A percentile compares a stretch with the other conserved stretches of the same genome.
These are phyloP conservation scores for Zhuqinia jingwanae DNA, from an alignment of 2,888 invertebrate genomes.

Conservation along the genomic window DNA sequence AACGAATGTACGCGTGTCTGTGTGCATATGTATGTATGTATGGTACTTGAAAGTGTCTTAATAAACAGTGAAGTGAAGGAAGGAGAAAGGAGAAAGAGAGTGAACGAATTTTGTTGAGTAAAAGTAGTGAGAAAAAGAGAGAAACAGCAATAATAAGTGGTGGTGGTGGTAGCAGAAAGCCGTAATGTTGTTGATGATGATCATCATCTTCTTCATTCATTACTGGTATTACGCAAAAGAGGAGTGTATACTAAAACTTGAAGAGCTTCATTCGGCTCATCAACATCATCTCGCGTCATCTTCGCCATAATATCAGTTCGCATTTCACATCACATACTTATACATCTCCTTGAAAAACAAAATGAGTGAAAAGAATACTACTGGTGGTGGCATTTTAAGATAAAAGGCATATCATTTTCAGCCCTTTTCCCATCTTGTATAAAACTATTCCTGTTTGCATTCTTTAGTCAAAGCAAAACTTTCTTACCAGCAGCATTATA, in stretches of 20 bases:
- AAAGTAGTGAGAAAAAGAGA: conserved; percentile 12
- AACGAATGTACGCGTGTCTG: too few species aligned
- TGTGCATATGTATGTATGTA: background rate
- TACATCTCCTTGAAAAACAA: background rate
- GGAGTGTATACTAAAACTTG: conserved; percentile 53
- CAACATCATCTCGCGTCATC: conserved; percentile 26
- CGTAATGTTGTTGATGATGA: conserved; percentile 48
- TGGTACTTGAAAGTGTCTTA: conserved; percentile 5
- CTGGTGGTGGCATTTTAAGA: conserved; percentile 18
- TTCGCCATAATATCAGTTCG: conserved; percentile 7
- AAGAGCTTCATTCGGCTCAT: background rate
- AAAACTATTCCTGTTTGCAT: background rate
- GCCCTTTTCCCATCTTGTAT: background rate
- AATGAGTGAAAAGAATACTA: conserved; percentile 30
- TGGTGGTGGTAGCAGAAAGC: background rate
- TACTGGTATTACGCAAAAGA: conserved; percentile 57
- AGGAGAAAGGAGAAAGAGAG: conserved; percentile 29
- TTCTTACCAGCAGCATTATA: background rate
- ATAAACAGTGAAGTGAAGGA: conserved; percentile 24
- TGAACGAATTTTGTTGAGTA: background rate
- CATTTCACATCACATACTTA: conserved; percentile 12
- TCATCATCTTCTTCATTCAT: conserved; percentile 47
- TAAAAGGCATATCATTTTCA: background rate
- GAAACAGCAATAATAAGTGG: conserved; percentile 46
- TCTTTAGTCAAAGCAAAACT: background rate